Evolutionary conservation across 2,888 invertebrate genomes (phyloP).

Genomic region (Caenorhabditis sp.): DNA sequence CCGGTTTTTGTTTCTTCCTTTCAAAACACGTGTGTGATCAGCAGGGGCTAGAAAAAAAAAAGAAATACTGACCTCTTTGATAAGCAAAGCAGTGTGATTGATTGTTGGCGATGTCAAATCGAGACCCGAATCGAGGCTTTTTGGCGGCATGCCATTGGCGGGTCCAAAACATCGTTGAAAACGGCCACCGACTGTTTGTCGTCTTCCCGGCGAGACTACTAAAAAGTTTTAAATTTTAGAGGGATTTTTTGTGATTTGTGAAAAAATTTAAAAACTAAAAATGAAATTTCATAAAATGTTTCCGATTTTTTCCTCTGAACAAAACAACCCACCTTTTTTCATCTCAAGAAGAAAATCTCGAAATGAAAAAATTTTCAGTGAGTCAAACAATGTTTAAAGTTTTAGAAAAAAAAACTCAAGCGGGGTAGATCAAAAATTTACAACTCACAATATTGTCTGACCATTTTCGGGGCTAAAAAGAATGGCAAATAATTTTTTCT

Average conservation of each 20-base stretch:
- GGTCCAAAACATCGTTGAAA: conserved; percentile 32
- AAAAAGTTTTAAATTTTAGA: no score
- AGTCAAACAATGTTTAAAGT: neutral
- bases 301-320: neutral
- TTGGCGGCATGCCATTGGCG: conserved; percentile 8
- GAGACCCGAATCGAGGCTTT: conserved; percentile 51
- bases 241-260: no score
- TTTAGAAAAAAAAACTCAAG: neutral
- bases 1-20: neutral
- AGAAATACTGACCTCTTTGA: conserved; percentile 48
- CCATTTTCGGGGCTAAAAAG: neutral
- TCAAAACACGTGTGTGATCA: neutral
- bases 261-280: no score
- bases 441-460: neutral
- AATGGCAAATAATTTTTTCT: neutral
- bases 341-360: no score
- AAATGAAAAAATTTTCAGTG: neutral
- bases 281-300: no score
- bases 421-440: neutral
- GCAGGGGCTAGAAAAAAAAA: neutral
- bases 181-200: conserved; percentile 27
- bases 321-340: neutral
- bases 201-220: conserved; percentile 21
- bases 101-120: conserved; percentile 54
- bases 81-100: conserved; percentile 51